Conservation (phyloP, 2,797 vertebrate genomes). For the Natrix natrix region DNA sequence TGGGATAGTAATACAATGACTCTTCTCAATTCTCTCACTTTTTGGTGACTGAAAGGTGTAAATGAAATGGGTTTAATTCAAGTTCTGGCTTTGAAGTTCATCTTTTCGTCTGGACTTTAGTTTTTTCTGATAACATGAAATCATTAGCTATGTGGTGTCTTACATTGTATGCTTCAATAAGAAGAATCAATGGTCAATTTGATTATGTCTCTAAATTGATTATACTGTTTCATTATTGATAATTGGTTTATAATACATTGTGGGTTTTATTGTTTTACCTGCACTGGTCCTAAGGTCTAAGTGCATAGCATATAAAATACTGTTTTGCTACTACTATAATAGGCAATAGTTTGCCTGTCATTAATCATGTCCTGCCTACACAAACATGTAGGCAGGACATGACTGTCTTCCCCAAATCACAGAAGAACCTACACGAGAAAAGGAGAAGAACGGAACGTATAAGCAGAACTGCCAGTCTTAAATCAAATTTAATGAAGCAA, state of each 20-base stretch:
- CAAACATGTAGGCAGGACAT: neutral
- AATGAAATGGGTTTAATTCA: slow-evolving; percentile 4
- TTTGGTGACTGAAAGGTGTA: neutral
- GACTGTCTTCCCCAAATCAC: neutral
- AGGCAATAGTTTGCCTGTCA: neutral
- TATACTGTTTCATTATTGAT: neutral
- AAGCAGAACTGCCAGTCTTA: neutral
- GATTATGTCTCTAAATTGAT: neutral
- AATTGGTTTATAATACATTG: neutral
- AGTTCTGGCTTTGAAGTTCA: slow-evolving; percentile 17
- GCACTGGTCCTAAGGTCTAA: neutral
- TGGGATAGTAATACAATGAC: neutral
- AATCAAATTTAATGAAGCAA: neutral
- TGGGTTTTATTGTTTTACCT: neutral
- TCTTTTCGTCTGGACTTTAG: neutral
- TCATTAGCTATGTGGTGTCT: neutral
- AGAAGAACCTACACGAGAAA: neutral
- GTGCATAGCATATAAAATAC: neutral
- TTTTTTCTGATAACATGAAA: slow-evolving; percentile 4
- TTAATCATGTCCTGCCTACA: neutral
- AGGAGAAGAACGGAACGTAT: neutral
- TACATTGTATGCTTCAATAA: neutral
- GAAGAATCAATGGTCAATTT: neutral
- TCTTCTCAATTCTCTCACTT: neutral
- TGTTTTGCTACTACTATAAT: neutral